These are phyloP conservation scores for Pangasius mekongensis DNA, from an alignment of 2,797 vertebrate species.

Conservation along the genomic window DNA sequence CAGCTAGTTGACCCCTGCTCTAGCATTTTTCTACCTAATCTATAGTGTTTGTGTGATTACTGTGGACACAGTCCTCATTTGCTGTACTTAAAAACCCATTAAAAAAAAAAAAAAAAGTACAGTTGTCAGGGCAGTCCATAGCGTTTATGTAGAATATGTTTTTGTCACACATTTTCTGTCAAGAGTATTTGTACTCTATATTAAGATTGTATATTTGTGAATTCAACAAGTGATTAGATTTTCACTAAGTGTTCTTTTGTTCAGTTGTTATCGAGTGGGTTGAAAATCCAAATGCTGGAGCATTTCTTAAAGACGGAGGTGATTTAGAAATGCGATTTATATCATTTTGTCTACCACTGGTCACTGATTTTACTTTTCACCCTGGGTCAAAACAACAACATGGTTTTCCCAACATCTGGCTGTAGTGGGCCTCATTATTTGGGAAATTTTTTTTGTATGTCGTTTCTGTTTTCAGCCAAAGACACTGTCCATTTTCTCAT, in stretches of 20 bases:
- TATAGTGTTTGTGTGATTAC: background rate
- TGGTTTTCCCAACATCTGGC: constrained; percentile 7
- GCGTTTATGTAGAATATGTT: background rate
- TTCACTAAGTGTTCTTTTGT: background rate
- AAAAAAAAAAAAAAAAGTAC: background rate
- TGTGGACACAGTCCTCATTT: background rate
- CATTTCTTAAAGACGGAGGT: background rate
- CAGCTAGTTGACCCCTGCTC: constrained; percentile 11
- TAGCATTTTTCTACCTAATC: background rate
- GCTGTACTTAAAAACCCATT: background rate
- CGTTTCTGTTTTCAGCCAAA: constrained; percentile 42
- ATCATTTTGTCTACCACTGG: constrained; percentile 14
- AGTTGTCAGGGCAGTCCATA: no score
- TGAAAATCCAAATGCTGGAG: background rate
- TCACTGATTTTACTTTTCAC: constrained; percentile 12
- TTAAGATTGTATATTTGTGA: background rate
- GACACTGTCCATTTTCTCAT: constrained; percentile 57
- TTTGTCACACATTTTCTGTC: background rate
- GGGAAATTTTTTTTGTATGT: constrained; percentile 48
- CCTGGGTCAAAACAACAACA: constrained; percentile 25
- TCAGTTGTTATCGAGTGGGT: background rate
- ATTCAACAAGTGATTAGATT: background rate
- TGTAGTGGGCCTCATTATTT: constrained; percentile 35
- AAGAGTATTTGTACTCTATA: background rate
- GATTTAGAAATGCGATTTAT: constrained; percentile 3